Evolutionary conservation across 2,797 vertebrate species (phyloP).

Genomic region (Clarias laeviceps): DNA sequence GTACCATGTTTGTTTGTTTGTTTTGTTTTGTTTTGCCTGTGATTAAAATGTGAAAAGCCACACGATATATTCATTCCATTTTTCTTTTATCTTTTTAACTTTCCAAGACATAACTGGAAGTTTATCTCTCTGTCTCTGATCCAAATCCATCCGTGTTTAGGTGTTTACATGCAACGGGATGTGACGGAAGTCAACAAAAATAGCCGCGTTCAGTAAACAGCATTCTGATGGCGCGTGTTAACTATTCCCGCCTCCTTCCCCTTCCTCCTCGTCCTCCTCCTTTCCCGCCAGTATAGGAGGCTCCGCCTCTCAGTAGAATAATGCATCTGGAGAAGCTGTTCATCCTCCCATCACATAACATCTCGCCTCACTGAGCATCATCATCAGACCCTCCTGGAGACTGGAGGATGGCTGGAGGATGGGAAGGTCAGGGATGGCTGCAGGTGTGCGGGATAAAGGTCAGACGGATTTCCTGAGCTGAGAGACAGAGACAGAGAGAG

Average conservation of each 20-base stretch:
- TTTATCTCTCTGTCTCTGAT: not conserved
- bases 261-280: not conserved
- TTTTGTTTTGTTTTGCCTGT: too few relatives aligned
- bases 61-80: not conserved
- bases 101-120: not conserved
- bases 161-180: not conserved
- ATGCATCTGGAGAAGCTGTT: slow-evolving; percentile 6
- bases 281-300: not conserved
- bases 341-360: slow-evolving; percentile 1
- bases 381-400: not conserved
- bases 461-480: not conserved
- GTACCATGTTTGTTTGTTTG: too few relatives aligned
- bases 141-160: slow-evolving; percentile 5
- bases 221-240: not conserved
- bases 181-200: slow-evolving; percentile 25
- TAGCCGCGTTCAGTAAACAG: not conserved
- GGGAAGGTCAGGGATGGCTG: not conserved
- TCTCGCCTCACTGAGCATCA: not conserved
- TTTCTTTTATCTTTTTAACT: too few relatives aligned
- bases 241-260: not conserved
- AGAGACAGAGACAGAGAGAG: not conserved
- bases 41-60: too few relatives aligned
- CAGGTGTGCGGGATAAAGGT: not conserved
- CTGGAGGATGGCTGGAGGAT: not conserved
- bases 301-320: not conserved